Base-by-base conservation (phyloP, 2,113 vertebrate genomes). In the Pongo abelii region DNA sequence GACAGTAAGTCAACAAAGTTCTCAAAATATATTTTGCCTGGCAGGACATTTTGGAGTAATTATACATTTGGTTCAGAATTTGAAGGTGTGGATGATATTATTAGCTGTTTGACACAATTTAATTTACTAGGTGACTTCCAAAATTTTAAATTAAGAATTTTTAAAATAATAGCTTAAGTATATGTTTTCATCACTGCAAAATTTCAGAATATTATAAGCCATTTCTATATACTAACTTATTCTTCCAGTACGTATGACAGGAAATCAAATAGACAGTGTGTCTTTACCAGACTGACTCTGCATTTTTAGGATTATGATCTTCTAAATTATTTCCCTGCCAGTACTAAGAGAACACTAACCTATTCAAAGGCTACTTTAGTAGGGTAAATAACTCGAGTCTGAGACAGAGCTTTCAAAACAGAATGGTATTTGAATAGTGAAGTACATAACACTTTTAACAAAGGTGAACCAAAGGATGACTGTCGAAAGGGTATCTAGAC, bases 301-400 rank as follows among this genome's bases (percentile, higher is more conserved):
- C 16, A 2, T 96, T 97, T 98, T 97, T 98, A 32, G 88, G 57
- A 97, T 93, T 90, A 95, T 93, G 85, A 84, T 96, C 94, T 97
- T 79, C 87, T 98, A 89, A 96, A 94, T 98, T 85, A 91, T 96
- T 94, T 90, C 78, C 88, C 96, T 75, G 88, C 96, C 97, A 96
- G 9, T 97, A 80, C 96, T 98, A 98, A 97, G 91, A 95, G 64
- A 98, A 87, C 81, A 94, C 93, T 98, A 64, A 89, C 69, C 92
- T 97, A 72, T 75, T 96, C 48, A 16, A 96, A 97, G 94, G 67
- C 61, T 96, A 89, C 89, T 96, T 92, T 95, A 43, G 89, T 93
- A 86, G 94, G 2, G 38, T 96, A 98, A 94, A 94, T 93, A 95
- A 97, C 88, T 97, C 97, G 94, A 97, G 75, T 85, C 96, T 97